Evolutionary conservation across 2,888 invertebrate genomes (phyloP).

Genomic region (Geotrupes spiniger): DNA sequence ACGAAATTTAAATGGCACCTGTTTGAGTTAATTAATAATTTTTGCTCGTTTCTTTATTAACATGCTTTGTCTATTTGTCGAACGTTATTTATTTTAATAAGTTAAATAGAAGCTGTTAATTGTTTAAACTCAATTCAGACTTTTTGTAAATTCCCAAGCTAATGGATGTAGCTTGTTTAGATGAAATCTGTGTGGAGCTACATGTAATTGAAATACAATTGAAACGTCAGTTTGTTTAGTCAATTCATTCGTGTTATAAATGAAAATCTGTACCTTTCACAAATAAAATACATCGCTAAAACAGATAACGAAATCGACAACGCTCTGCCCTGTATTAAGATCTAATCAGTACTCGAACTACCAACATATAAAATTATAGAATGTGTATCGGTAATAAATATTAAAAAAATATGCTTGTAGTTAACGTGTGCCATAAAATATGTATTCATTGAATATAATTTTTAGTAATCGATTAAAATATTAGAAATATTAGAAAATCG

Average conservation of each 20-base stretch:
- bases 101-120: conserved; percentile 19
- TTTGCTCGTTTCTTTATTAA: too few species aligned
- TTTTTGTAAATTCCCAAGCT: conserved; percentile 31
- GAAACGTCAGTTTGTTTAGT: conserved; percentile 42
- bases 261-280: conserved; percentile 34
- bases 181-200: conserved; percentile 38
- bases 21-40: too few species aligned
- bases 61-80: background rate
- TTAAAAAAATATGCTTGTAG: too few species aligned
- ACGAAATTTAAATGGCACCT: too few species aligned
- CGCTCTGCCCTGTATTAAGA: conserved; percentile 30
- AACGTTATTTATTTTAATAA: conserved; percentile 15
- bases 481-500: too few species aligned
- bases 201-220: conserved; percentile 44
- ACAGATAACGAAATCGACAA: conserved; percentile 21
- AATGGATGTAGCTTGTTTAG: conserved; percentile 37
- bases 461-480: too few species aligned
- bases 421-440: too few species aligned
- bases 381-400: too few species aligned
- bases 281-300: conserved; percentile 14
- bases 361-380: conserved; percentile 25
- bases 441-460: too few species aligned
- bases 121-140: conserved; percentile 18
- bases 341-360: conserved; percentile 30
- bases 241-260: conserved; percentile 40